Evolutionary conservation across 2,113 vertebrate species (phyloP).

Genomic region (Phycodurus eques): DNA sequence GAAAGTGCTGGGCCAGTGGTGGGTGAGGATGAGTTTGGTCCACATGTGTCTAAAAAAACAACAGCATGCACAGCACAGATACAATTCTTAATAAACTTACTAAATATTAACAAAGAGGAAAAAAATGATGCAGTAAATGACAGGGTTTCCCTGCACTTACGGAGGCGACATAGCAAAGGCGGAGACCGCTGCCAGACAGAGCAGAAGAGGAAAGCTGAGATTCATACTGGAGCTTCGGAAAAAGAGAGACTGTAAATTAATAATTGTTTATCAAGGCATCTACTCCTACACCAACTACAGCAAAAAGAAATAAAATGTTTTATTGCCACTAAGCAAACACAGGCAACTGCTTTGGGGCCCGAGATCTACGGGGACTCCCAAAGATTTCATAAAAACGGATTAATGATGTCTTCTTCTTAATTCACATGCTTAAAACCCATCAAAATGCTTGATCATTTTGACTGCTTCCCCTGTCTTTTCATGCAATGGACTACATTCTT

Average conservation of each 20-base stretch:
- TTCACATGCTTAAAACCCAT: no score
- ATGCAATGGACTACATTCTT: no score
- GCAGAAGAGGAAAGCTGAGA: slow-evolving; percentile 26
- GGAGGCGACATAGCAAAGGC: slow-evolving; percentile 30
- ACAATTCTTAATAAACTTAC: neutral
- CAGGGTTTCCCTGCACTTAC: slow-evolving; percentile 43
- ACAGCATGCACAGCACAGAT: neutral
- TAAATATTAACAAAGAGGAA: neutral
- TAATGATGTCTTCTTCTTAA: neutral
- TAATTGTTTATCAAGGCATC: neutral
- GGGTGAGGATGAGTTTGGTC: slow-evolving; percentile 75
- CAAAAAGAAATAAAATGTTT: neutral
- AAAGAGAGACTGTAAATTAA: neutral
- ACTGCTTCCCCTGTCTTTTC: no score
- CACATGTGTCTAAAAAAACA: slow-evolving; percentile 66
- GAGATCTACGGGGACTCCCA: no score
- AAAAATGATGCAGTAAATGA: neutral
- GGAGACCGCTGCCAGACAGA: slow-evolving; percentile 49
- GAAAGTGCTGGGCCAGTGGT: slow-evolving; percentile 77
- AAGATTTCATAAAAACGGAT: no score
- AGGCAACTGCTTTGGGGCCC: no score
- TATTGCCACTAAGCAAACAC: no score
- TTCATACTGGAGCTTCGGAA: slow-evolving; percentile 47
- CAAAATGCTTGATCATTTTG: no score
- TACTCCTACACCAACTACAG: neutral